These are phyloP conservation scores for Leptocoma aspasia DNA, from an alignment of 2,113 vertebrate species.

Conservation along the genomic window DNA sequence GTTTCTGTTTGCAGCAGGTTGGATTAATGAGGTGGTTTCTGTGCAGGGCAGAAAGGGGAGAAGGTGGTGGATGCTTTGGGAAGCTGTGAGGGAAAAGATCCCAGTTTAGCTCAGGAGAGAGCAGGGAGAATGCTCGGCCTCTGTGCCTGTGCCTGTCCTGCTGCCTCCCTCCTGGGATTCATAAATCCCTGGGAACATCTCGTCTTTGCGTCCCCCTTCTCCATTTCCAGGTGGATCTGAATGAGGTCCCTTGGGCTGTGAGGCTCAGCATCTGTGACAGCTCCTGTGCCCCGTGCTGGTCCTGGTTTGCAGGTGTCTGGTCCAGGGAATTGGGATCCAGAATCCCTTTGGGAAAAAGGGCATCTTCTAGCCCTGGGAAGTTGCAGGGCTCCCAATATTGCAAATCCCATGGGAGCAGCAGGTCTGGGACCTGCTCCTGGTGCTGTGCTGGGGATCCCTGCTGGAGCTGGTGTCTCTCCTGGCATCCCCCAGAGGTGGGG, in stretches of 20 bases:
- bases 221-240: neutral
- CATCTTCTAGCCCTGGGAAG: neutral
- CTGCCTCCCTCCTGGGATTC: neutral
- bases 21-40: neutral
- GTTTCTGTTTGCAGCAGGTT: neutral
- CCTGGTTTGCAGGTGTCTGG: neutral
- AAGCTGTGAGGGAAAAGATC: neutral
- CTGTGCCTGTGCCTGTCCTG: neutral
- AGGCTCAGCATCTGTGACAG: neutral
- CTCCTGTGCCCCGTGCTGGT: neutral
- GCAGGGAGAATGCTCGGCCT: neutral
- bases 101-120: neutral
- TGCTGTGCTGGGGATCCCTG: fast-evolving
- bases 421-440: neutral
- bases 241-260: neutral
- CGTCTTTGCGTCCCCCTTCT: neutral
- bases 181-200: neutral
- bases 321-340: neutral
- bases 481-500: neutral
- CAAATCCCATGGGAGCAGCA: fast-evolving
- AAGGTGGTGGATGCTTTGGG: neutral
- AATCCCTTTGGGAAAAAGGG: neutral
- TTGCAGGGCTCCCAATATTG: fast-evolving
- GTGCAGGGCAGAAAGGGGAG: neutral
- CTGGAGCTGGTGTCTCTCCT: fast-evolving